Conservation (phyloP, 2,888 invertebrate genomes). For the Abrostola triplasia region DNA sequence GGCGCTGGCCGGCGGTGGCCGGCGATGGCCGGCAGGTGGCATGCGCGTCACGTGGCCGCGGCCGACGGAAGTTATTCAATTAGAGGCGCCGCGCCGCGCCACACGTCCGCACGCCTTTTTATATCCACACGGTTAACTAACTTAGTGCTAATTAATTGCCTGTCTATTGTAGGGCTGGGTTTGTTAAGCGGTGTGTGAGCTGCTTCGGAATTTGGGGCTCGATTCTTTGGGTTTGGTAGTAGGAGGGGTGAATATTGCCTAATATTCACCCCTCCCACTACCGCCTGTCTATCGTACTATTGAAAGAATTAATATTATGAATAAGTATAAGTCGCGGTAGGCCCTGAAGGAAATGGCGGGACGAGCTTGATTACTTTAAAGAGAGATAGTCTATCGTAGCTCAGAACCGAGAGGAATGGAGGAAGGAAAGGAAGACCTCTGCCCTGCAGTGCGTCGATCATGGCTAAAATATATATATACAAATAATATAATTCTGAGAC, state of each 20-base stretch:
- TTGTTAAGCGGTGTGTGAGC: neutral
- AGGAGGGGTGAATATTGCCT: neutral
- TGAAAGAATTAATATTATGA: no score
- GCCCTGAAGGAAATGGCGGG: no score
- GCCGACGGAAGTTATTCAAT: constrained; percentile 55
- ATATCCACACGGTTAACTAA: constrained; percentile 28
- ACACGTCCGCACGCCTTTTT: constrained; percentile 31
- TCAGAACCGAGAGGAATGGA: no score
- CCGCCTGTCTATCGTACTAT: no score
- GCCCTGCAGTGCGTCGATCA: no score
- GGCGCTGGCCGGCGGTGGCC: neutral
- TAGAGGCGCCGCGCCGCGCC: constrained; percentile 32
- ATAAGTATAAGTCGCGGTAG: no score
- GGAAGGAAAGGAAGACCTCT: no score
- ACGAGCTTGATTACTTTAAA: no score
- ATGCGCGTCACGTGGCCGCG: constrained; percentile 35
- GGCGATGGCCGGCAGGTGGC: neutral
- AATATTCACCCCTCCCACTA: no score
- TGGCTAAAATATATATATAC: no score
- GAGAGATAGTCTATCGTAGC: no score
- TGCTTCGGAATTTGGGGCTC: neutral
- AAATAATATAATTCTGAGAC: no score
- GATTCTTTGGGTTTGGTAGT: neutral
- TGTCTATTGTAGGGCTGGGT: constrained; percentile 22
- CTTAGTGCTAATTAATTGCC: constrained; percentile 44